Evolutionary conservation across 2,888 invertebrate genomes (phyloP), one percentile per base, ranked within the genome.

Genomic region (Limulus polyphemus): DNA sequence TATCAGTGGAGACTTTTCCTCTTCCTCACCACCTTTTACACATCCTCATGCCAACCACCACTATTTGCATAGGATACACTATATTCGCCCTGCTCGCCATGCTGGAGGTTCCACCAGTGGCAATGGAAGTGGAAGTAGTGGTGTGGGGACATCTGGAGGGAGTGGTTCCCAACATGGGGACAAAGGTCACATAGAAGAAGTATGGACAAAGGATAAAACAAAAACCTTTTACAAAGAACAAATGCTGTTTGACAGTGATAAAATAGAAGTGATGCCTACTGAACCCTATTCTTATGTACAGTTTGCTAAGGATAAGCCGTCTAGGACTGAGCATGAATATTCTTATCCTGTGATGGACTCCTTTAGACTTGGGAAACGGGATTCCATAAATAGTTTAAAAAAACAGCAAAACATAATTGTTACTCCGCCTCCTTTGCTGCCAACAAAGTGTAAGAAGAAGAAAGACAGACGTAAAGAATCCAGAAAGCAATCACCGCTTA

Each of bases 251-350:
- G 65, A 67, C 49, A 56, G 57, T 62, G 69, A 70, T 50, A 68
- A 69, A 57, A 68, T 69, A 11, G 69, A 70, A 60, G 32, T 32
- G 32, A 62, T 67, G 47, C 49, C 57, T 14, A 61, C 63, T 10
- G 70, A 70, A 50, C 62, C 66, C 16, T 88, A 88, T 77, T 86
- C 89, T 47, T 90, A 91, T 75, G 90, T 92, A 64, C 88, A 90
- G 74, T 80, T 91, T 69, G 84, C 73, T 11, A 70, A 69, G 51
- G 73, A 73, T 63, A 71, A 71, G 62, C 72, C 86, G 56, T 17
- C 62, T 46, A 14, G 63, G 54, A 83, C 87, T 67, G 84, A 84
- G 68, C 90, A 90, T 76, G 92, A 93, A 71, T 93, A 92, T 78
- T 85, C 87, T 71, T 92, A 93, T 77, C 90, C 91, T 0, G 81